Conservation (phyloP, 2,888 invertebrate genomes). For the Lepidocyrtinus sp. region DNA sequence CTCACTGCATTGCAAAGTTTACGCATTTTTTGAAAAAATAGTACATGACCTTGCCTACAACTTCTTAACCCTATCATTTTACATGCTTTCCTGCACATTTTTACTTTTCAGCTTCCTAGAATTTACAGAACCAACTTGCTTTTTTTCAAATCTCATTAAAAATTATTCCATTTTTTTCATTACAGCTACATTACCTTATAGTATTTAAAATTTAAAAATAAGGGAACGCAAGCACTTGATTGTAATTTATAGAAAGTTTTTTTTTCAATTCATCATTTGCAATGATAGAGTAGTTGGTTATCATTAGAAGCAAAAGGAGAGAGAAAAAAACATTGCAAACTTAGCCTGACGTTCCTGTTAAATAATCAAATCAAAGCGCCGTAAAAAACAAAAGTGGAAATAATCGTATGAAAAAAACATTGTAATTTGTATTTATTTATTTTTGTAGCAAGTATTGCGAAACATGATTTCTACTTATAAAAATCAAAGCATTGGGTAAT, state of each 20-base stretch:
- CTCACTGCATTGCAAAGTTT: neutral
- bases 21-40: constrained; percentile 10
- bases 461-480: too few species aligned
- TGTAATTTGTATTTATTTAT: too few species aligned
- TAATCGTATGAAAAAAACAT: too few species aligned
- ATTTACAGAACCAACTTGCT: neutral
- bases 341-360: constrained; percentile 20
- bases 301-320: neutral
- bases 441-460: too few species aligned
- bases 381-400: constrained; percentile 1
- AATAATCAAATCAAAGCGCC: constrained; percentile 37
- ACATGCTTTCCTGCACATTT: constrained; percentile 16
- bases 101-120: constrained; percentile 2
- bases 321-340: too few species aligned
- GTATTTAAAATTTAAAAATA: too few species aligned
- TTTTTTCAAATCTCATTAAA: constrained; percentile 5
- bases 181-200: neutral
- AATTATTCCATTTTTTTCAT: neutral
- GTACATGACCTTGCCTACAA: constrained; percentile 35
- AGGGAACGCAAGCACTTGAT: neutral
- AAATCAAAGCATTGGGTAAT: too few species aligned
- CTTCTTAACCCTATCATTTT: constrained; percentile 10
- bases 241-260: constrained; percentile 19
- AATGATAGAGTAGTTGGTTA: neutral
- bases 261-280: constrained; percentile 9